Conservation (phyloP, 2,113 vertebrate species). For the Tragulus kanchil region DNA sequence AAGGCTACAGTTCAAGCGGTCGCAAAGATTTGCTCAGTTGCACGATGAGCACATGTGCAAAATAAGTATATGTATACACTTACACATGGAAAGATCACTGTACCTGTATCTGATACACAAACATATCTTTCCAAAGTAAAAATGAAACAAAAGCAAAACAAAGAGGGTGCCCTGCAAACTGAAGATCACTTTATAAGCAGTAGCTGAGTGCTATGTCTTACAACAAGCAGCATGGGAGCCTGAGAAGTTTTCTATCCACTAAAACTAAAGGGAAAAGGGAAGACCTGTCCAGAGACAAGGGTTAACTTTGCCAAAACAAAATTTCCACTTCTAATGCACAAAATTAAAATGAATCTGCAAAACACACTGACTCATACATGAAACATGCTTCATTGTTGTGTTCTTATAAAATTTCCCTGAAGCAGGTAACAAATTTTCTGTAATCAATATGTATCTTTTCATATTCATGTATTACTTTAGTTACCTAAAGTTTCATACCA, state of each 20-base stretch:
- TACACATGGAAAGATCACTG: background rate
- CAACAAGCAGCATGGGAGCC: background rate
- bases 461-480: background rate
- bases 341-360: background rate
- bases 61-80: background rate
- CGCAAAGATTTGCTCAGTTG: background rate
- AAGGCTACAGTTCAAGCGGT: background rate
- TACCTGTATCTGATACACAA: background rate
- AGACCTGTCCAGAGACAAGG: background rate
- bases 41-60: background rate
- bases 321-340: conserved; percentile 10
- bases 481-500: background rate
- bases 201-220: background rate
- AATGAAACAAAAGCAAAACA: background rate
- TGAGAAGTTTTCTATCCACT: background rate
- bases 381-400: background rate
- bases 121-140: background rate
- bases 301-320: background rate
- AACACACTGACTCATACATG: background rate
- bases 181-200: background rate
- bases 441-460: background rate
- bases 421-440: background rate
- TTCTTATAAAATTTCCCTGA: background rate
- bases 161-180: background rate
- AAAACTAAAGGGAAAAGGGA: background rate